phyloP scores from a whole-genome alignment of 1,140 invertebrate genomes.

The Microplitis demolitor region DNA sequence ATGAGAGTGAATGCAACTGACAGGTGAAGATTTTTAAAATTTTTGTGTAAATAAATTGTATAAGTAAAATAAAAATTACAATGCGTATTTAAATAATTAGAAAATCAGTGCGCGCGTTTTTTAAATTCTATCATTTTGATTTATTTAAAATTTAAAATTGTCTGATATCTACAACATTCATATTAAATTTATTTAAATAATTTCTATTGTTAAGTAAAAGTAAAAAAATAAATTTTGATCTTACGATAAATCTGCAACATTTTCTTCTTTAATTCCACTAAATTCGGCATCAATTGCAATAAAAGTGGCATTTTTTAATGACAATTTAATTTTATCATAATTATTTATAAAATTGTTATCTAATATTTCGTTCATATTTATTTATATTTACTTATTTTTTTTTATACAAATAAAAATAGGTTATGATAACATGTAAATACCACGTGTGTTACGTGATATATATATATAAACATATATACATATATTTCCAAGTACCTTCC shows the following conservation, averaged over 20 bases:
- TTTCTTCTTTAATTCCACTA: constrained; percentile 63
- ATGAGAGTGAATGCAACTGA: too few species aligned
- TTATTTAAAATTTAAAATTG: too few species aligned
- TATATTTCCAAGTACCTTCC: not conserved
- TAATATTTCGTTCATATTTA: constrained; percentile 58
- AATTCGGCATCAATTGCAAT: constrained; percentile 74
- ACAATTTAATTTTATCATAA: constrained; percentile 58
- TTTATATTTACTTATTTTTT: not conserved
- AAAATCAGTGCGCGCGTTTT: too few species aligned
- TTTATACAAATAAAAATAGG: constrained; percentile 2
- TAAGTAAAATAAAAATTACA: too few species aligned
- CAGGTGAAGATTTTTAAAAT: too few species aligned
- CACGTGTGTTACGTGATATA: not conserved
- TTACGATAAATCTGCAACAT: constrained; percentile 49
- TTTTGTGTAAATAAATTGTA: too few species aligned
- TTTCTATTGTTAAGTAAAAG: not conserved
- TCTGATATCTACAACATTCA: too few species aligned
- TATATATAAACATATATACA: not conserved
- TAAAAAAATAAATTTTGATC: constrained; percentile 61
- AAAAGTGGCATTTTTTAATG: constrained; percentile 62
- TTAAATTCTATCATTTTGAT: too few species aligned
- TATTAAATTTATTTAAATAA: not conserved
- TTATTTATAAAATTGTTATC: constrained; percentile 61
- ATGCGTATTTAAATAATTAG: too few species aligned
- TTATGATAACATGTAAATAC: constrained; percentile 1